phyloP scores from a whole-genome alignment of 2,113 vertebrate genomes.

The Cebidichthys violaceus region DNA sequence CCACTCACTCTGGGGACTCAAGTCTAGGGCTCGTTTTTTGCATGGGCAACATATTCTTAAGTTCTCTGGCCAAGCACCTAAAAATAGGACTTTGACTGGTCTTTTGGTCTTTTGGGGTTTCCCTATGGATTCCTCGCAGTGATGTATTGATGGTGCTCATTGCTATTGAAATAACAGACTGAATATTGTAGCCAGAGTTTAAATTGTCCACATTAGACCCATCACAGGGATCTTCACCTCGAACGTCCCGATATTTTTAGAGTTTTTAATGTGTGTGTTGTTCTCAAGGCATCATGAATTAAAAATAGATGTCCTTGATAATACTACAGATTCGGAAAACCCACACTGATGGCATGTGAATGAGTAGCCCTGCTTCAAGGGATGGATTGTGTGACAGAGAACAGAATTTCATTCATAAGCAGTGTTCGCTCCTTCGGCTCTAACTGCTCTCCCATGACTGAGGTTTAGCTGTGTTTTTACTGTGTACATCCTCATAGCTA shows the following conservation, averaged over 20 bases:
- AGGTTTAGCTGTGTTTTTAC: slow-evolving; percentile 24
- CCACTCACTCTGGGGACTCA: background rate
- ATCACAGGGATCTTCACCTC: background rate
- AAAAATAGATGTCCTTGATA: background rate
- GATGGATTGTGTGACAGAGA: slow-evolving; percentile 29
- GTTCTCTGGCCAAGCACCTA: slow-evolving; percentile 22
- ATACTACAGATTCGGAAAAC: background rate
- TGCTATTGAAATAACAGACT: background rate
- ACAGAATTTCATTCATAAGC: slow-evolving; percentile 57
- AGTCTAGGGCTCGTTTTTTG: slow-evolving; percentile 21
- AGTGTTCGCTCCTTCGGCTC: background rate
- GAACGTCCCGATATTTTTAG: background rate
- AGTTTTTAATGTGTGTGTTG: background rate
- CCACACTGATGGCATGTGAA: background rate
- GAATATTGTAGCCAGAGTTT: background rate
- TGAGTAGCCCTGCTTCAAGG: background rate
- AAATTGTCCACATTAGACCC: background rate
- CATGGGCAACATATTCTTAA: slow-evolving; percentile 2
- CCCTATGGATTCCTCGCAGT: background rate
- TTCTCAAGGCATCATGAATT: background rate
- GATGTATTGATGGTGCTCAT: background rate
- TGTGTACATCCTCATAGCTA: slow-evolving; percentile 1
- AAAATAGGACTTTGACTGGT: slow-evolving; percentile 26
- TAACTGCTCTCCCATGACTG: slow-evolving; percentile 48
- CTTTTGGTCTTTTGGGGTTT: slow-evolving; percentile 1